Conservation (phyloP, 2,797 vertebrate genomes). For the Galaxias olidus region DNA sequence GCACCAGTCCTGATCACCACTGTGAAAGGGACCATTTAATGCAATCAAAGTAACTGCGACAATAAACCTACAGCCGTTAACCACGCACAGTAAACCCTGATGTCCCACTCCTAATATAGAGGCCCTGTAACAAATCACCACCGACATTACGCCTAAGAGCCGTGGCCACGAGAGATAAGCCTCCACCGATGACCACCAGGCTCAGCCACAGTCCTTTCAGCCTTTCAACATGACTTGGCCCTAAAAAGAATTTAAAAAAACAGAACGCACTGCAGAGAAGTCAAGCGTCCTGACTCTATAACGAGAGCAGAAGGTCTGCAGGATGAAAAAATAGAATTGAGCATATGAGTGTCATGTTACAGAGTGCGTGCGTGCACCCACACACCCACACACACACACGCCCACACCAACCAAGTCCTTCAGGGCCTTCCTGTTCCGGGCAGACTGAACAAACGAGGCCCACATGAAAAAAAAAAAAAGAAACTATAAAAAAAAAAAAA, state of each 20-base stretch:
- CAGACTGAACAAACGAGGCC: conserved; percentile 71
- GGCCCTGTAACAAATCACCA: not conserved
- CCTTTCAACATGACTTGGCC: no score
- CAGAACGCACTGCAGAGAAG: conserved; percentile 14
- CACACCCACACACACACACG: conserved; percentile 18
- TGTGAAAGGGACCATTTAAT: conserved; percentile 3
- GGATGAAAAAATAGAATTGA: conserved; percentile 30
- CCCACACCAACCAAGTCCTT: conserved; percentile 48
- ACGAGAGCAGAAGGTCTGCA: conserved; percentile 22
- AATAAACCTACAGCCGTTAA: conserved; percentile 9
- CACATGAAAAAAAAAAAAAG: conserved; percentile 67
- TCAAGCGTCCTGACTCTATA: conserved; percentile 24
- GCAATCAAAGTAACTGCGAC: conserved; percentile 16
- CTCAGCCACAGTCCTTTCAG: no score
- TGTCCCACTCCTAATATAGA: not conserved
- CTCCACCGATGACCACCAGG: no score
- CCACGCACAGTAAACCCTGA: not conserved
- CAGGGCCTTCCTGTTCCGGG: conserved; percentile 77
- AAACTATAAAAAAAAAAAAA: no score
- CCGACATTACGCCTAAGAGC: no score
- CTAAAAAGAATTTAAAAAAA: conserved; percentile 15
- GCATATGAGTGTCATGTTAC: conserved; percentile 59
- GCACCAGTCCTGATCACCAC: conserved; percentile 1
- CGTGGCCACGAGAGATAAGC: no score
- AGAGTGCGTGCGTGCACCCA: conserved; percentile 45